Conservation (phyloP, 2,113 vertebrate species). For the Urocitellus parryii region DNA sequence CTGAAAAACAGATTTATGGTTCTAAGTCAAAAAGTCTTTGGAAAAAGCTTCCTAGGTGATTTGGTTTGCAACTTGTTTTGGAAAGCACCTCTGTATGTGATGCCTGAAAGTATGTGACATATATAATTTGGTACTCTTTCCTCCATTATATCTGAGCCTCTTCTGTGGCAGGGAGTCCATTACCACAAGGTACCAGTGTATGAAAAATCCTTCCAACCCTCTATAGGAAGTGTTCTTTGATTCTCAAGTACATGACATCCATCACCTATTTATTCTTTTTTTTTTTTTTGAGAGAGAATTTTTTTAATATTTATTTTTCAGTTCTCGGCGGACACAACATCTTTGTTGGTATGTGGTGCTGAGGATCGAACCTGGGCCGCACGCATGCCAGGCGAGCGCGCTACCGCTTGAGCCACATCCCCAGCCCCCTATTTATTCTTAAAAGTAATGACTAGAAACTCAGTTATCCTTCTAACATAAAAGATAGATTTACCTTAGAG, state of each 20-base stretch:
- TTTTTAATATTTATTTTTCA: too few species aligned
- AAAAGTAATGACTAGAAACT: constrained; percentile 35
- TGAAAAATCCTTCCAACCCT: neutral
- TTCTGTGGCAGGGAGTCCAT: neutral
- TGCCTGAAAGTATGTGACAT: neutral
- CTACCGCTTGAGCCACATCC: too few species aligned
- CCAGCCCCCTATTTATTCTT: constrained; percentile 38
- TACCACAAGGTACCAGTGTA: neutral
- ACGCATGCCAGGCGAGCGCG: too few species aligned
- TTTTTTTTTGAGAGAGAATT: too few species aligned
- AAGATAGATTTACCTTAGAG: neutral
- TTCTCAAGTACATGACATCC: neutral
- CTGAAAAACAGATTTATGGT: neutral
- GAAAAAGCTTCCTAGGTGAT: constrained; percentile 4
- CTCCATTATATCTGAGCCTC: neutral
- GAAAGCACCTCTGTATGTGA: neutral
- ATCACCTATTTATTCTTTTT: neutral
- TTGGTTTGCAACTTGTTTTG: neutral
- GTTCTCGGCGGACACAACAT: too few species aligned
- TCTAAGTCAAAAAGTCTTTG: neutral
- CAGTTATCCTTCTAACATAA: neutral
- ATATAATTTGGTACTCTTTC: neutral
- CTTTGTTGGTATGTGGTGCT: too few species aligned
- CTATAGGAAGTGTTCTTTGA: neutral
- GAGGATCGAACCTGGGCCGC: too few species aligned